A percentile compares a stretch with the other conserved stretches of the same genome.
phyloP scores from a whole-genome alignment of 2,888 invertebrate genomes.

The Pharmacophagus antenor region DNA sequence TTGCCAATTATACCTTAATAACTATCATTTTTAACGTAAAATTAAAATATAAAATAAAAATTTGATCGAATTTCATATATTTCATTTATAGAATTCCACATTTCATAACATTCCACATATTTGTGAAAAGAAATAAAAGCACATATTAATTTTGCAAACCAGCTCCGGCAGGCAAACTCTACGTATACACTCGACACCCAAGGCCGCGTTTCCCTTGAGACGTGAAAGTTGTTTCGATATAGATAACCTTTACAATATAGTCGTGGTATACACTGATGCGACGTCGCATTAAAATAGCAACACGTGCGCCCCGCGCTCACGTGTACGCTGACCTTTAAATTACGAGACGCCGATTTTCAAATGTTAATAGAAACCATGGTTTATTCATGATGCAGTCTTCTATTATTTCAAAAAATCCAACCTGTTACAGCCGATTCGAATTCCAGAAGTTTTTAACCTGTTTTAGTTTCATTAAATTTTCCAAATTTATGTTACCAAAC shows the following conservation, averaged over 20 bases:
- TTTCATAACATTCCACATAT: not conserved
- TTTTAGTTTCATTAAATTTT: not conserved
- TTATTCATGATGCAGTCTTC: slow-evolving; percentile 21
- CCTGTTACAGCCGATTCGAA: not conserved
- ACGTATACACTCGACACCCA: slow-evolving; percentile 37
- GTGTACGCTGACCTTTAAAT: slow-evolving; percentile 39
- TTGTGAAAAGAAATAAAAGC: slow-evolving; percentile 19
- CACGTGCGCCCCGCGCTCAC: slow-evolving; percentile 37
- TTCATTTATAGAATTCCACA: not conserved
- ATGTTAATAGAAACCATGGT: slow-evolving; percentile 25
- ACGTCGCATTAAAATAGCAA: slow-evolving; percentile 37
- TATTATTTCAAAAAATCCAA: slow-evolving; percentile 13
- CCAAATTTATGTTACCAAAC: not conserved
- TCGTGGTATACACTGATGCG: slow-evolving; percentile 44
- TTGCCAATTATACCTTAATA: too few species aligned
- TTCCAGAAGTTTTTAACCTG: too few species aligned
- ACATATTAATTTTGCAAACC: slow-evolving; percentile 14
- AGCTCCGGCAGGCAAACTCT: slow-evolving; percentile 20
- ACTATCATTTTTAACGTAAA: too few species aligned
- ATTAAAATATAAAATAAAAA: too few species aligned
- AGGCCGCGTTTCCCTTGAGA: slow-evolving; percentile 69
- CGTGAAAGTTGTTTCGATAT: slow-evolving; percentile 71
- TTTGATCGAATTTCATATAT: too few species aligned
- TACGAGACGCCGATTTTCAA: slow-evolving; percentile 11
- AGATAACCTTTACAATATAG: slow-evolving; percentile 44